Evolutionary conservation across 2,888 invertebrate species (phyloP).

Genomic region (Bedellia somnulentella): DNA sequence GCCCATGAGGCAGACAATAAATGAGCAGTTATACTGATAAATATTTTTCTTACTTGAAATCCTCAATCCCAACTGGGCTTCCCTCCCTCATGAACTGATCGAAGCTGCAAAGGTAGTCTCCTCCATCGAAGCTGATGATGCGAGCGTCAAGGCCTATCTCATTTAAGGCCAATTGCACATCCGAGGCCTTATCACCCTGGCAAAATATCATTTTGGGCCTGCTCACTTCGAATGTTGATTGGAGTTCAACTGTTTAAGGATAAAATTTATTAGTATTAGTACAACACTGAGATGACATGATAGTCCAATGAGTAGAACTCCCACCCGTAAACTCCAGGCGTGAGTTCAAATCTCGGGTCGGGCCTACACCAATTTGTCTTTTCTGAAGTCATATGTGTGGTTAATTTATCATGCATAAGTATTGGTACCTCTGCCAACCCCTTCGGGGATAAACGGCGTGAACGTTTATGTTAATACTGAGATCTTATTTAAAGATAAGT

Average conservation of each 20-base stretch:
- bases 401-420: no score
- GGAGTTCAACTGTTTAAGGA: conserved; percentile 28
- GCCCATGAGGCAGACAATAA: no score
- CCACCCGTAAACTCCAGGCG: no score
- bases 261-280: conserved; percentile 8
- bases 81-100: conserved; percentile 19
- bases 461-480: no score
- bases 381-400: no score
- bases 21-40: not conserved
- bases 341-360: no score
- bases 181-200: conserved; percentile 24
- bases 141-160: conserved; percentile 16
- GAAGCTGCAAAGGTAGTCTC: conserved; percentile 20
- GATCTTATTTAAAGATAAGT: no score
- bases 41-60: conserved; percentile 21
- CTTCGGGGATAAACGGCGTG: no score
- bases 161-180: conserved; percentile 22
- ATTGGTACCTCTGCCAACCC: no score
- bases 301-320: no score
- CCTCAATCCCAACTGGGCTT: conserved; percentile 16
- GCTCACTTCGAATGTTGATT: conserved; percentile 18
- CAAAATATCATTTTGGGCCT: conserved; percentile 33
- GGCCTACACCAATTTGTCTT: no score
- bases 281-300: no score
- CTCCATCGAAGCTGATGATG: conserved; percentile 28